A percentile compares a stretch with the other conserved stretches of the same genome.
These are phyloP conservation scores for Epizoanthus fatuus DNA, from an alignment of 92 coral and sea anemone genomes.

Conservation along the genomic window DNA sequence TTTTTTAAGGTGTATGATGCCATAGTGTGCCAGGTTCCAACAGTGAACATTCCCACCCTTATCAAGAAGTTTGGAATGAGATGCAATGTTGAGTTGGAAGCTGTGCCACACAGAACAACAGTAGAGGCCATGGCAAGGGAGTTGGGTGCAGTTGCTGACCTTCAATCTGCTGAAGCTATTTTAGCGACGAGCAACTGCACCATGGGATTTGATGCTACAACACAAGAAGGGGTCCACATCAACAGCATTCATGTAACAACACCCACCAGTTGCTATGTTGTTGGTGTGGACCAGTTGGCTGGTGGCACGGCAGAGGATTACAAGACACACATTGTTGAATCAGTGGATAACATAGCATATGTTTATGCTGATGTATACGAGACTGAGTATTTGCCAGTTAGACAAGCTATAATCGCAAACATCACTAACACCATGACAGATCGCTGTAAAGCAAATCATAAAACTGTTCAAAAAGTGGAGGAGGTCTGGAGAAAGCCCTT, in stretches of 20 bases:
- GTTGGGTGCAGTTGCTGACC: background rate
- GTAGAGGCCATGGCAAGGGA: background rate
- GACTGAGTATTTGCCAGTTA: background rate
- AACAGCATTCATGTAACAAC: too few species aligned
- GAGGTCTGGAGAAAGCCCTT: background rate
- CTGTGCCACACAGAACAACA: background rate
- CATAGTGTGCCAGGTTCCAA: conserved; percentile 11
- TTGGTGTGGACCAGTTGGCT: background rate
- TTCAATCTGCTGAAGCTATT: background rate
- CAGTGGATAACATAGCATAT: conserved; percentile 8
- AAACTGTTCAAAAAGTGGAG: background rate
- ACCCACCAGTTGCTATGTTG: background rate
- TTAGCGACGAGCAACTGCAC: background rate
- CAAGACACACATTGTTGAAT: background rate
- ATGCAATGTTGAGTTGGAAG: background rate
- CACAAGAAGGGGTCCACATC: background rate
- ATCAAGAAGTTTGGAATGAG: background rate
- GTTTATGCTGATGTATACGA: conserved; percentile 2
- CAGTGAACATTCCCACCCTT: background rate
- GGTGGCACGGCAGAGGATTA: background rate
- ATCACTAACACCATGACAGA: conserved; percentile 19
- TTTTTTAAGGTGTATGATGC: conserved; percentile 22
- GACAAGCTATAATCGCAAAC: background rate
- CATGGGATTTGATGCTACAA: background rate
- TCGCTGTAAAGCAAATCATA: conserved; percentile 16